Evolutionary conservation across 2,797 vertebrate genomes (phyloP), one percentile per base, ranked within the genome.

Genomic region (Cryptoblepharus egeriae): DNA sequence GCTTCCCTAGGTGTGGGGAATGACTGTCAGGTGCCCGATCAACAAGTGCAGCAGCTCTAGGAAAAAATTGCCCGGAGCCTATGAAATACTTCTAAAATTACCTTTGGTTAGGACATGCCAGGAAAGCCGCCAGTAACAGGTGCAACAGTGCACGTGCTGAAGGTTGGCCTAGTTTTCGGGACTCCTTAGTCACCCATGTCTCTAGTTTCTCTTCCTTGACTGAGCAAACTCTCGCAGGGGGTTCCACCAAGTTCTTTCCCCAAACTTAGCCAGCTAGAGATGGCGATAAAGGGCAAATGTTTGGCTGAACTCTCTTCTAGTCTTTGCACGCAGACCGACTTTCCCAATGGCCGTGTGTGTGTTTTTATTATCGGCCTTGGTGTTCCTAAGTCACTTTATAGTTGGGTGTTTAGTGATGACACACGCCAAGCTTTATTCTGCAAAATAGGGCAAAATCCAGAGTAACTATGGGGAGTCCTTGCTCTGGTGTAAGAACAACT

Each of bases 71-170:
- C 26, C 24, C 20, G 37, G 22, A 76, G 49, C 18, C 9, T 9
- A 30, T 1, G 12, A 24, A 57, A 45, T 18, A 8, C 30, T 49
- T 49, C 32, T 61, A 35, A 67, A 74, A 74, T n/a, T 73, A 73
- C 72, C 77, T 58, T n/a, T 67, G 82, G 70, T 15, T 58, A 52
- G 70, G 70, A 11, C 12, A n/a, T 18, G 26, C 37, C 35, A 6
- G 39, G 37, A 79, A 79, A 79, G 37, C 76, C 71, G 82, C 39
- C 63, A 15, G 55, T 5, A 20, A 74, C 75, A 85, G 75, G 79
- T 81, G 75, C 45, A 49, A 15, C 49, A n/a, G 20, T 9, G 20
- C 74, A 81, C 16, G 30, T 71, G 24, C 37, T 35, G 35, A 52
- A 52, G 2, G 30, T 58, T 85, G 84, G 35, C 75, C 79, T 80